Conservation (phyloP, 2,888 invertebrate species). For the Plagodis dolabraria region DNA sequence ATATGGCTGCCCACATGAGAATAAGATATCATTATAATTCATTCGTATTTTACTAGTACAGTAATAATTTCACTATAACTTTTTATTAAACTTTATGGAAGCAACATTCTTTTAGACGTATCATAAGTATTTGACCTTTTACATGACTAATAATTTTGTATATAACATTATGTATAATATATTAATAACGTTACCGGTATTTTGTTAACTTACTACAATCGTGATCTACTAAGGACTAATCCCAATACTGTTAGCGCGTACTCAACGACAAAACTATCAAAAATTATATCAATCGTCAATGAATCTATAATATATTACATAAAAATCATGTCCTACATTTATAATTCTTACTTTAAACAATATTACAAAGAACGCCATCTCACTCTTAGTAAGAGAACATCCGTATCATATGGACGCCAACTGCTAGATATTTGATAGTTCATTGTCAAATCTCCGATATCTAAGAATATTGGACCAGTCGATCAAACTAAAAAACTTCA, state of each 20-base stretch:
- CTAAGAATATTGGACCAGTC: constrained; percentile 3
- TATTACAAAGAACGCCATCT: no score
- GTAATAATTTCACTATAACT: constrained; percentile 61
- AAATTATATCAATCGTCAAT: background rate
- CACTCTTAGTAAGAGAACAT: background rate
- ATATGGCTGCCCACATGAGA: constrained; percentile 53
- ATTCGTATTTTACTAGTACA: constrained; percentile 55
- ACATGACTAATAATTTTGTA: constrained; percentile 74
- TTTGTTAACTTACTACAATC: constrained; percentile 80
- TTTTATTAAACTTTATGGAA: constrained; percentile 71
- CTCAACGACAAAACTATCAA: background rate
- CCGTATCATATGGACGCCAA: background rate
- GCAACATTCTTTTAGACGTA: constrained; percentile 75
- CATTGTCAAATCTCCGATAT: background rate
- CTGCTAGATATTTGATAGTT: constrained; percentile 13
- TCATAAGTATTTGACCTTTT: constrained; percentile 74
- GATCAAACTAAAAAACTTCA: constrained; percentile 11
- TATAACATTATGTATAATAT: constrained; percentile 80
- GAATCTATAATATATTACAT: background rate
- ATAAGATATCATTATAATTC: constrained; percentile 44
- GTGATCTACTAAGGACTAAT: constrained; percentile 15
- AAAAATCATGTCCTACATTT: no score
- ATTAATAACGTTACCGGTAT: constrained; percentile 61
- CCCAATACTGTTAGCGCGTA: constrained; percentile 1
- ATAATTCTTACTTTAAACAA: no score